These are phyloP conservation scores for Salarias fasciatus DNA, from an alignment of 2,797 vertebrate species.

Conservation along the genomic window DNA sequence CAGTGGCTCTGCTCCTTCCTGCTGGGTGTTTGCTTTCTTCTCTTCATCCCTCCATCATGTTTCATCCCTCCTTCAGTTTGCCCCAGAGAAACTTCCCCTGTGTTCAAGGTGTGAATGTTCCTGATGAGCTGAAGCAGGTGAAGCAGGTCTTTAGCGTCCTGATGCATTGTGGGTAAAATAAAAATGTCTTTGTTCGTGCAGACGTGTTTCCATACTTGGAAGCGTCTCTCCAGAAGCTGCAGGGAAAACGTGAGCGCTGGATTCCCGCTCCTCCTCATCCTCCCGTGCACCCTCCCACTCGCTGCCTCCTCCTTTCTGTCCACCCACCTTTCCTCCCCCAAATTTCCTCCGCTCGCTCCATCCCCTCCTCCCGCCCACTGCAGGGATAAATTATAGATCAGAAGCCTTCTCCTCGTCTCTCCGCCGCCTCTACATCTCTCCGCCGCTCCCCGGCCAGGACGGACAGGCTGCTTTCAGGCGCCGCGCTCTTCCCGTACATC, in stretches of 20 bases:
- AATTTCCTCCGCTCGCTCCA: slow-evolving; percentile 48
- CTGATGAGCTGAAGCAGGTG: slow-evolving; percentile 15
- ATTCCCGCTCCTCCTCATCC: slow-evolving; percentile 31
- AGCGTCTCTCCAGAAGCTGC: slow-evolving; percentile 19
- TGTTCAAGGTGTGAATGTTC: slow-evolving; percentile 18
- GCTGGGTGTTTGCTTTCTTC: slow-evolving; percentile 56
- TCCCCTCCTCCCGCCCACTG: slow-evolving; percentile 57
- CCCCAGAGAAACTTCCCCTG: slow-evolving; percentile 28
- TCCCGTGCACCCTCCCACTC: slow-evolving; percentile 25
- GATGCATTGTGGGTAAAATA: not conserved
- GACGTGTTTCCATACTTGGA: slow-evolving; percentile 11
- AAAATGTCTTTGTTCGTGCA: not conserved
- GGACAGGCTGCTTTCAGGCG: slow-evolving; percentile 16
- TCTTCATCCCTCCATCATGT: slow-evolving; percentile 37
- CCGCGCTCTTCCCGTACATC: slow-evolving; percentile 9
- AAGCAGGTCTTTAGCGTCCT: too few species aligned
- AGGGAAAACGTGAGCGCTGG: slow-evolving; percentile 42
- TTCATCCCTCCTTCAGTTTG: slow-evolving; percentile 44
- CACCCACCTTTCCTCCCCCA: slow-evolving; percentile 46
- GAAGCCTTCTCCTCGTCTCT: slow-evolving; percentile 54
- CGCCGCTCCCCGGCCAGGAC: slow-evolving; percentile 17
- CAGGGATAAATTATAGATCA: slow-evolving; percentile 77
- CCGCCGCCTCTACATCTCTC: slow-evolving; percentile 28
- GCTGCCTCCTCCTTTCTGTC: slow-evolving; percentile 27
- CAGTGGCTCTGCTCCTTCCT: slow-evolving; percentile 53